Percentiles rank a stretch among this genome's conserved stretches.
phyloP scores from a whole-genome alignment of 2,797 vertebrate species.

The Hapalemur alaotrensis region DNA sequence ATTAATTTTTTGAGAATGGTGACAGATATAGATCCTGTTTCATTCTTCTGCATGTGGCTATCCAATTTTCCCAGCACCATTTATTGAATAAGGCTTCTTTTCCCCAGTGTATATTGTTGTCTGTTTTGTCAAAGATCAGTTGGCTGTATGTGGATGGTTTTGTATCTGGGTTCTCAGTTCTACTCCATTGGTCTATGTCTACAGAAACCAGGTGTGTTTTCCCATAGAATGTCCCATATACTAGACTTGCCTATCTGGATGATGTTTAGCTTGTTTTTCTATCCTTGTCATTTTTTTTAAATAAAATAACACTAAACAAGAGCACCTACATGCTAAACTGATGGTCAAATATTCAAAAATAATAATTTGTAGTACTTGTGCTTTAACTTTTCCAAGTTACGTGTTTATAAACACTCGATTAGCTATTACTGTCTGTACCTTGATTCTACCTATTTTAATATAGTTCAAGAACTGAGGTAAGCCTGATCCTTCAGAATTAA shows the following conservation, averaged over 20 bases:
- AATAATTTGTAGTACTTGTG: background rate
- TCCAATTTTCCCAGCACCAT: background rate
- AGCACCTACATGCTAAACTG: background rate
- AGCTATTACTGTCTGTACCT: background rate
- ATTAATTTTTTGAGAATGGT: background rate
- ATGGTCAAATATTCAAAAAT: background rate
- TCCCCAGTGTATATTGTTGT: background rate
- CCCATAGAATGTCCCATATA: background rate
- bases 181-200: background rate
- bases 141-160: background rate
- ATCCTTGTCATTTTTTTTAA: background rate
- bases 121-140: background rate
- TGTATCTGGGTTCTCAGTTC: background rate
- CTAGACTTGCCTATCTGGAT: background rate
- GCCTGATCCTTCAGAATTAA: background rate
- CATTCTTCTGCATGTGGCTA: background rate
- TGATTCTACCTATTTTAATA: background rate
- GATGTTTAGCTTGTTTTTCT: background rate
- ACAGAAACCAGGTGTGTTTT: background rate
- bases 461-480: background rate
- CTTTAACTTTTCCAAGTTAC: background rate
- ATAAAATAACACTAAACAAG: background rate
- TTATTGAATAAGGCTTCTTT: background rate
- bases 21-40: background rate
- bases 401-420: background rate